Percentiles rank a stretch among this genome's conserved stretches.
These are phyloP conservation scores for Mactra quadrangularis DNA, from an alignment of 1,140 invertebrate genomes.

Conservation along the genomic window DNA sequence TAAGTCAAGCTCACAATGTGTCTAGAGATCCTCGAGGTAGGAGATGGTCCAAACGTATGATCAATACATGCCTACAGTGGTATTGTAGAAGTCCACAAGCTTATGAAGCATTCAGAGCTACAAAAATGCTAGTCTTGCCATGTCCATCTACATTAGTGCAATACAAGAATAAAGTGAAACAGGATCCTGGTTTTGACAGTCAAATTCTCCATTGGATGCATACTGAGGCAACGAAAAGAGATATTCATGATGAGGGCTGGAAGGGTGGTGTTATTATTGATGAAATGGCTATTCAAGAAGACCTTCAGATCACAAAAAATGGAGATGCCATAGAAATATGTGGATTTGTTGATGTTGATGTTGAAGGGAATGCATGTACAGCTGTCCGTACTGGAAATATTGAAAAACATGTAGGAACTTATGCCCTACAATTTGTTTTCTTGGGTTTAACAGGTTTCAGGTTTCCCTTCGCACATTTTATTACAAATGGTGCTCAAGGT, in stretches of 20 bases:
- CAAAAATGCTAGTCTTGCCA: slow-evolving; percentile 26
- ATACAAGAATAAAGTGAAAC: slow-evolving; percentile 64
- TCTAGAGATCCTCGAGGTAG: background rate
- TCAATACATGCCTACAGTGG: slow-evolving; percentile 8
- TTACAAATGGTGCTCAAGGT: slow-evolving; percentile 15
- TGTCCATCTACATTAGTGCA: slow-evolving; percentile 35
- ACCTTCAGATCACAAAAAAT: slow-evolving; percentile 24
- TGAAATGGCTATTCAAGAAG: slow-evolving; percentile 60
- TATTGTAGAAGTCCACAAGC: slow-evolving; percentile 35
- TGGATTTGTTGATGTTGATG: too few relatives aligned
- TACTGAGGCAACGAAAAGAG: slow-evolving; percentile 40
- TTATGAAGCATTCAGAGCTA: background rate
- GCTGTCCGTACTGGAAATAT: too few relatives aligned
- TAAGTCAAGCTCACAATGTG: slow-evolving; percentile 14
- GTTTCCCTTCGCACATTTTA: too few relatives aligned
- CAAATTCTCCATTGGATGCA: slow-evolving; percentile 61
- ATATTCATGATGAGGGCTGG: slow-evolving; percentile 43
- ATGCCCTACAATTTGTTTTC: too few relatives aligned
- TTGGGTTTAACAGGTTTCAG: too few relatives aligned
- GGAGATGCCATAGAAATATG: slow-evolving; percentile 33
- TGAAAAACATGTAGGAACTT: too few relatives aligned
- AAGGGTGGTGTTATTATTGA: slow-evolving; percentile 61
- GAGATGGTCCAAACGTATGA: slow-evolving; percentile 23
- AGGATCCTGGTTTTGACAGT: slow-evolving; percentile 61
- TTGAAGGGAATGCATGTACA: too few relatives aligned